Evolutionary conservation across 2,888 invertebrate species (phyloP).

Genomic region (Ophion ventricosus): DNA sequence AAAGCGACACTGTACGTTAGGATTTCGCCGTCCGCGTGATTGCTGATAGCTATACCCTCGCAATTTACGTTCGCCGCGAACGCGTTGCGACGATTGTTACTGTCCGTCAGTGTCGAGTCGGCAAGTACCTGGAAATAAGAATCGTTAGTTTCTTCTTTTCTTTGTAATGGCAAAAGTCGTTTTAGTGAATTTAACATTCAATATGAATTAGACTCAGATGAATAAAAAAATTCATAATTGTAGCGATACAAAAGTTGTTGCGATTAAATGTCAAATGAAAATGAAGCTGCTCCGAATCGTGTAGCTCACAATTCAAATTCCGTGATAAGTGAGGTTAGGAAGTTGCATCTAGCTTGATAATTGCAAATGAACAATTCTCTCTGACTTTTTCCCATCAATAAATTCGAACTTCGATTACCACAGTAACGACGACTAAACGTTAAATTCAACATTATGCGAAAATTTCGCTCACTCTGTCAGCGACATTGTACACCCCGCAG

Average conservation of each 20-base stretch:
- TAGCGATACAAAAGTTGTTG: background rate
- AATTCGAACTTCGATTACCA: background rate
- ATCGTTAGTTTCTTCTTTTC: slow-evolving; percentile 8
- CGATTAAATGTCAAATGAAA: background rate
- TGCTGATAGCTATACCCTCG: slow-evolving; percentile 83
- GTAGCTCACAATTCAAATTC: background rate
- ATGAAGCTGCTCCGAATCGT: background rate
- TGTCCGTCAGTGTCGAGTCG: slow-evolving; percentile 73
- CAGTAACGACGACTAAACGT: background rate
- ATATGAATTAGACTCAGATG: too few relatives aligned
- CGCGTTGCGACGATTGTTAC: slow-evolving; percentile 69
- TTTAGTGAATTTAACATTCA: too few relatives aligned
- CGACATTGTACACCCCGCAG: background rate
- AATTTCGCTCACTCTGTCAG: slow-evolving; percentile 27
- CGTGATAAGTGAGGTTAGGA: background rate
- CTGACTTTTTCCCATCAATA: too few relatives aligned
- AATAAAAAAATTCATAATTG: background rate
- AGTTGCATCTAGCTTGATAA: background rate
- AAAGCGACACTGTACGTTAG: slow-evolving; percentile 87
- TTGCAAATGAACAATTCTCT: background rate
- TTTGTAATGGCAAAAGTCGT: too few relatives aligned
- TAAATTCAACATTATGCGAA: background rate
- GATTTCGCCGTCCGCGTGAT: slow-evolving; percentile 87
- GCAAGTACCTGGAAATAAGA: slow-evolving; percentile 76
- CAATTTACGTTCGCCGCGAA: slow-evolving; percentile 74